Evolutionary conservation across 2,797 vertebrate genomes (phyloP).

Genomic region (Amblyraja radiata): DNA sequence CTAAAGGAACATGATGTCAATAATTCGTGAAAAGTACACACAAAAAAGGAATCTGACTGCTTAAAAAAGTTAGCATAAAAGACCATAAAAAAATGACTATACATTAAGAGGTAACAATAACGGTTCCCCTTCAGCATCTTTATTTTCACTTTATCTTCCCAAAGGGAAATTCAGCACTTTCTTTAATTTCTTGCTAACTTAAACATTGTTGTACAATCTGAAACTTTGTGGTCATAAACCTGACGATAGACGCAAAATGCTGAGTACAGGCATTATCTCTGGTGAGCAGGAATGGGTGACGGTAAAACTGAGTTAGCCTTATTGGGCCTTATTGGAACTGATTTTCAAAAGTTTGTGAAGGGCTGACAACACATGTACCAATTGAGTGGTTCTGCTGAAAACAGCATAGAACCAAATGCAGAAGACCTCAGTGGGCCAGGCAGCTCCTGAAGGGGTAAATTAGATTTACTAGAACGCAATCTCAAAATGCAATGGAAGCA

Average conservation of each 20-base stretch:
- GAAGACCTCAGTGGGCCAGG: no score
- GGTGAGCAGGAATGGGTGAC: no score
- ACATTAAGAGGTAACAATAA: background rate
- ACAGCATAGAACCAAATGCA: background rate
- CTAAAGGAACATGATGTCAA: background rate
- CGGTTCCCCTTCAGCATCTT: no score
- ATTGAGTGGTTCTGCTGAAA: background rate
- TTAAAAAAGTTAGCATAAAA: no score
- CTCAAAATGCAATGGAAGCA: no score
- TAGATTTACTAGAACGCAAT: no score
- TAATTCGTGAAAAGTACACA: background rate
- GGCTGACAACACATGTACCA: background rate
- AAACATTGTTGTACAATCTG: background rate
- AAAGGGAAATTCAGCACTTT: background rate
- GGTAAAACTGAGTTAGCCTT: background rate
- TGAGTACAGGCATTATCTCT: no score
- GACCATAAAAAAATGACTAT: background rate
- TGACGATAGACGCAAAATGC: no score
- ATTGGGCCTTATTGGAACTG: no score
- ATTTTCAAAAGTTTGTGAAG: background rate
- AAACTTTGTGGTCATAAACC: background rate
- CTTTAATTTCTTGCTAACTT: background rate
- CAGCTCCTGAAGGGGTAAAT: no score
- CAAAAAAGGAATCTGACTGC: no score
- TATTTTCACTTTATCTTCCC: background rate